Conservation (phyloP, 2,113 vertebrate genomes). For the Mirounga angustirostris region DNA sequence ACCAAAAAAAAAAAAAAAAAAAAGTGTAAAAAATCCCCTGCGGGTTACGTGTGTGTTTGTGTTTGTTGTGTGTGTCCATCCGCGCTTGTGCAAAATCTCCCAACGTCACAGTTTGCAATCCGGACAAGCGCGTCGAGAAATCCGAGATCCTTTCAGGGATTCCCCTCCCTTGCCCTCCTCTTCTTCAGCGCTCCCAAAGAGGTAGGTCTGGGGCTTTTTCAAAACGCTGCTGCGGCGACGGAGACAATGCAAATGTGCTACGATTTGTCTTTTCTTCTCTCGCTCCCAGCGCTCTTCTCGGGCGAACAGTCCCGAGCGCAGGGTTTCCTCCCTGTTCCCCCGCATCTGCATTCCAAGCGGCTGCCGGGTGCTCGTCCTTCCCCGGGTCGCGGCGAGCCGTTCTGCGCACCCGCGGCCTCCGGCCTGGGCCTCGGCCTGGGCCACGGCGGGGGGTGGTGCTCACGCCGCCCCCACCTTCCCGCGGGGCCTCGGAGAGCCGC, state of each 20-base stretch:
- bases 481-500: background rate
- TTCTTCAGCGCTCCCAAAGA: background rate
- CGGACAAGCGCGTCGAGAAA: constrained; percentile 36
- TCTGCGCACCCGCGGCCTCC: background rate
- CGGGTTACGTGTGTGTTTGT: background rate
- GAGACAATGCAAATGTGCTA: background rate
- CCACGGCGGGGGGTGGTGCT: background rate
- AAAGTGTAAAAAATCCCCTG: constrained; percentile 9
- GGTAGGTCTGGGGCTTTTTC: constrained; percentile 46
- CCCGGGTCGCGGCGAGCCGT: background rate
- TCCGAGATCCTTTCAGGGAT: constrained; percentile 59
- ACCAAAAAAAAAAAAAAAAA: background rate
- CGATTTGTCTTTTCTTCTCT: background rate
- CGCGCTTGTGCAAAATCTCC: constrained; percentile 68
- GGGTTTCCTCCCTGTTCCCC: background rate
- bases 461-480: constrained; percentile 68
- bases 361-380: background rate
- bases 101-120: constrained; percentile 58
- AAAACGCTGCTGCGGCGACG: background rate
- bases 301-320: constrained; percentile 51
- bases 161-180: background rate
- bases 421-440: background rate
- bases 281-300: background rate
- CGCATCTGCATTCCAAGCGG: background rate
- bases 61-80: constrained; percentile 65